Percentiles rank a stretch among this genome's conserved stretches.
These are phyloP conservation scores for Tachysurus vachellii DNA, from an alignment of 2,113 vertebrate species.

Conservation along the genomic window DNA sequence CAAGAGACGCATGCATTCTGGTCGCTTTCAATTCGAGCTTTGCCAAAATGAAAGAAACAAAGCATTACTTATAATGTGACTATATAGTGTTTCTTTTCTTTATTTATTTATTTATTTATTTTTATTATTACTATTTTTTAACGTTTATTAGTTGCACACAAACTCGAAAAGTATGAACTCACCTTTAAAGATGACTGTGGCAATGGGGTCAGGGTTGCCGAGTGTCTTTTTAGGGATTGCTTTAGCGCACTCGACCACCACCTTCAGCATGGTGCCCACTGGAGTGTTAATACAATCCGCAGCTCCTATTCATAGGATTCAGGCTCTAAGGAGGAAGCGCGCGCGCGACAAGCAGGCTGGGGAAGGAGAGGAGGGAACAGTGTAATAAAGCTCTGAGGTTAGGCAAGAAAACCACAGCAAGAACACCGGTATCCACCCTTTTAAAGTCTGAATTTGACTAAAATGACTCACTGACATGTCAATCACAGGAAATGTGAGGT, in stretches of 20 bases:
- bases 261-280: slow-evolving; percentile 80
- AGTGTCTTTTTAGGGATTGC: slow-evolving; percentile 90
- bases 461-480: neutral
- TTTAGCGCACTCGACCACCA: slow-evolving; percentile 85
- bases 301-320: neutral
- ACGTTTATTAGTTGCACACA: neutral
- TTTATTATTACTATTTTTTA: too few species aligned
- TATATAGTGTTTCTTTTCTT: neutral
- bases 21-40: neutral
- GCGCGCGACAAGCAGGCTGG: neutral
- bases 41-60: neutral
- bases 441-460: neutral
- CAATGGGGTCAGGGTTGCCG: slow-evolving; percentile 90
- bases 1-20: neutral
- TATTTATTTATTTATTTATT: too few species aligned
- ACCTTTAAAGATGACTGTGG: slow-evolving; percentile 87
- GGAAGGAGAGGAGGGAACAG: slow-evolving; percentile 1
- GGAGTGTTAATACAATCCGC: neutral
- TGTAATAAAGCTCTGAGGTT: neutral
- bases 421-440: neutral
- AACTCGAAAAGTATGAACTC: slow-evolving; percentile 63
- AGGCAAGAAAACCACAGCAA: neutral
- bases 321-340: neutral
- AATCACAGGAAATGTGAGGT: neutral
- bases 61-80: neutral